Evolutionary conservation across 30 jellyfish, hydroid and myxozoan genomes (phyloP).

Genomic region (Nemopilema nomurai): DNA sequence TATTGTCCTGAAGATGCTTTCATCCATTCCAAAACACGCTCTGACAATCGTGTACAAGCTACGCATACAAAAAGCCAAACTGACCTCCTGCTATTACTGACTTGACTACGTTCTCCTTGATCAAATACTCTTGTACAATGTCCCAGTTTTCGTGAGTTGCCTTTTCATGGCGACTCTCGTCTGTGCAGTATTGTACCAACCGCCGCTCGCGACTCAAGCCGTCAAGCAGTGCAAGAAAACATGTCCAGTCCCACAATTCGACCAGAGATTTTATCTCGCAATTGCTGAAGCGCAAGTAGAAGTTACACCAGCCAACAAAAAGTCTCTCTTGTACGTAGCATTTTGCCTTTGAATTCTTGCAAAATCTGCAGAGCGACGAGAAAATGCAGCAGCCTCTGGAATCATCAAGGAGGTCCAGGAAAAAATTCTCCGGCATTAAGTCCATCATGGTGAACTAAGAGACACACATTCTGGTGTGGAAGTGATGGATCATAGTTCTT

Average conservation of each 20-base stretch:
- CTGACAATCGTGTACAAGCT: too few relatives aligned
- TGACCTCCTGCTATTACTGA: conserved; percentile 27
- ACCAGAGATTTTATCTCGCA: conserved; percentile 56
- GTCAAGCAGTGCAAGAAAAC: conserved; percentile 59
- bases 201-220: conserved; percentile 67
- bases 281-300: conserved; percentile 62
- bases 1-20: too few relatives aligned
- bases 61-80: neutral
- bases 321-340: conserved; percentile 77
- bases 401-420: conserved; percentile 46
- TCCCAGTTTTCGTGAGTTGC: conserved; percentile 58
- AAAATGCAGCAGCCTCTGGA: conserved; percentile 42
- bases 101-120: conserved; percentile 65
- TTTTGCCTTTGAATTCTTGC: conserved; percentile 39
- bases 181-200: conserved; percentile 8
- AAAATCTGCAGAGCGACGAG: conserved; percentile 65
- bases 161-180: conserved; percentile 13
- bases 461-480: neutral
- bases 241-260: conserved; percentile 82
- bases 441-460: conserved; percentile 49
- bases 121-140: conserved; percentile 70
- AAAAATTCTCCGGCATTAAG: conserved; percentile 42
- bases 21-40: too few relatives aligned
- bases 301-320: conserved; percentile 89
- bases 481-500: neutral